Conservation (phyloP, 2,888 invertebrate species). For the Amphipoea lucens region DNA sequence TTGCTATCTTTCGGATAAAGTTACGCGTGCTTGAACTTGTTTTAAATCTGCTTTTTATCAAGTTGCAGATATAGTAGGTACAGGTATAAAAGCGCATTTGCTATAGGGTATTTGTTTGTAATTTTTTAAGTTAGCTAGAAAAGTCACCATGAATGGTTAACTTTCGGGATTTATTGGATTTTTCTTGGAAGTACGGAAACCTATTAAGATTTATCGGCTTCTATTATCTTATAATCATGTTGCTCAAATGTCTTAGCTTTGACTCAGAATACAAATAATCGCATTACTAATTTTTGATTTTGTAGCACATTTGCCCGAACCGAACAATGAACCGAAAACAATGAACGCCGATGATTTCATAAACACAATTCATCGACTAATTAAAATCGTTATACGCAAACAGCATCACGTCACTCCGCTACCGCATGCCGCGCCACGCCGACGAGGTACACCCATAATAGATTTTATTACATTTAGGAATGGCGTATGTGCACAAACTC, state of each 20-base stretch:
- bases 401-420: slow-evolving; percentile 81
- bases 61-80: slow-evolving; percentile 2
- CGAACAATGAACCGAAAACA: slow-evolving; percentile 66
- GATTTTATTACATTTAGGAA: slow-evolving; percentile 73
- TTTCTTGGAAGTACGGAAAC: background rate
- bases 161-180: background rate
- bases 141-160: background rate
- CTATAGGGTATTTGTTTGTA: background rate
- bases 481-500: slow-evolving; percentile 60
- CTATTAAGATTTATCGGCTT: background rate
- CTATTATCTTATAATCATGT: background rate
- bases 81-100: background rate
- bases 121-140: background rate
- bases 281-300: slow-evolving; percentile 44
- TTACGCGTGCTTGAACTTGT: slow-evolving; percentile 69
- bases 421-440: slow-evolving; percentile 82
- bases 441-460: slow-evolving; percentile 88
- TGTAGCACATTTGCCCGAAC: slow-evolving; percentile 41
- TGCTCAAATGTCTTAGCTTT: background rate
- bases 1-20: slow-evolving; percentile 73
- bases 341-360: slow-evolving; percentile 78
- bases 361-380: slow-evolving; percentile 75
- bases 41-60: slow-evolving; percentile 55
- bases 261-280: slow-evolving; percentile 13
- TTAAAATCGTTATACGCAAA: slow-evolving; percentile 82